Evolutionary conservation across 2,113 vertebrate genomes (phyloP).

Genomic region (Chaetops frenatus): DNA sequence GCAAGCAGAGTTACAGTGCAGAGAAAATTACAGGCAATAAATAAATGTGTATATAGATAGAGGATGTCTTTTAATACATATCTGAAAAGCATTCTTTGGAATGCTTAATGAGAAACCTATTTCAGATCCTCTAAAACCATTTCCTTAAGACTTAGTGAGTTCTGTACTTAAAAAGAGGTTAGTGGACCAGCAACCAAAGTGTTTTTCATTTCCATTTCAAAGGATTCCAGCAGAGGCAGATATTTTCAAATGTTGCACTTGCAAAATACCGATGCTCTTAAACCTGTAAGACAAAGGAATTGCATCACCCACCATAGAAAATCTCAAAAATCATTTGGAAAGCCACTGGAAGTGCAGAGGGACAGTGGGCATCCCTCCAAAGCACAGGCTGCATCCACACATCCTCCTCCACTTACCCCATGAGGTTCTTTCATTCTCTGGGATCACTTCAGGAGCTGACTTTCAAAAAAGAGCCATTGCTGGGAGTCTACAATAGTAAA

Average conservation of each 20-base stretch:
- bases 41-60: background rate
- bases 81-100: conserved; percentile 31
- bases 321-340: background rate
- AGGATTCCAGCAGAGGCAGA: background rate
- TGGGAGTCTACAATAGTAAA: background rate
- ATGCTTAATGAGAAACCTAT: conserved; percentile 29
- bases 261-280: background rate
- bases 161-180: background rate
- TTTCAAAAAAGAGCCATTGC: background rate
- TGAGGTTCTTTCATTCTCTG: background rate
- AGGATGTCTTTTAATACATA: background rate
- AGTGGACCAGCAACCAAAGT: background rate
- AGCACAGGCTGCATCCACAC: background rate
- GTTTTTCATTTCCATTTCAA: conserved; percentile 13
- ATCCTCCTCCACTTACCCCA: background rate
- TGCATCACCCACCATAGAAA: rapidly evolving
- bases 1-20: conserved; percentile 17
- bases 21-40: conserved; percentile 46
- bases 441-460: background rate
- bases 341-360: background rate
- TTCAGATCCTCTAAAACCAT: background rate
- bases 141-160: background rate
- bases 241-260: background rate
- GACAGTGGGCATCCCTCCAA: background rate
- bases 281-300: background rate